These are phyloP conservation scores for Xylota sylvarum DNA, from an alignment of 2,888 invertebrate species.

Conservation along the genomic window DNA sequence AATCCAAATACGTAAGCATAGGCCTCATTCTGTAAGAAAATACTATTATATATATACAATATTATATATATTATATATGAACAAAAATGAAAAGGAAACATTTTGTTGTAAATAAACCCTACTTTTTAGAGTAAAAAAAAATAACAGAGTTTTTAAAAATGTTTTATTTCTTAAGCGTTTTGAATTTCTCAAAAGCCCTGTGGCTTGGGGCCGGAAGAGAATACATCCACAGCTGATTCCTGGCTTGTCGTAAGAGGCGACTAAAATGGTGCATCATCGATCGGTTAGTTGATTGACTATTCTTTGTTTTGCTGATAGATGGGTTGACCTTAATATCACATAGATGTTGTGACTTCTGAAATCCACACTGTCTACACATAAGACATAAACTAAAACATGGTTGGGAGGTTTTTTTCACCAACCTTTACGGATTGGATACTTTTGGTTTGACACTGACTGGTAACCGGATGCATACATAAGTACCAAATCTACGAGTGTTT, in stretches of 20 bases:
- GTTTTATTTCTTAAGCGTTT: conserved; percentile 43
- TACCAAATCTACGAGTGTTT: too few species aligned
- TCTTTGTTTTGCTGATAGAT: too few species aligned
- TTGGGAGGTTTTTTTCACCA: too few species aligned
- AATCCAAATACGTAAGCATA: conserved; percentile 85
- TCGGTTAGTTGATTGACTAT: too few species aligned
- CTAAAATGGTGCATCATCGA: conserved; percentile 78
- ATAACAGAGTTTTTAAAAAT: conserved; percentile 50
- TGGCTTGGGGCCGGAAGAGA: conserved; percentile 79
- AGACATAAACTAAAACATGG: too few species aligned
- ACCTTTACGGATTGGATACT: too few species aligned
- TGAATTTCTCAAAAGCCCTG: conserved; percentile 72
- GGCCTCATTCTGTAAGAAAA: conserved; percentile 85
- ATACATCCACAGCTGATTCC: conserved; percentile 79
- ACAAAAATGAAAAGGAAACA: conserved; percentile 78
- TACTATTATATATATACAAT: conserved; percentile 78
- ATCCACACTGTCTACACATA: too few species aligned
- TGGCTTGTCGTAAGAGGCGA: conserved; percentile 80
- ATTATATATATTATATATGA: conserved; percentile 78
- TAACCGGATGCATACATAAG: too few species aligned
- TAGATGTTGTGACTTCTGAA: too few species aligned
- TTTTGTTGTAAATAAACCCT: conserved; percentile 85
- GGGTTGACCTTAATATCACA: too few species aligned
- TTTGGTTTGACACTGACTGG: too few species aligned
- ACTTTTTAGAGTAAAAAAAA: conserved; percentile 84